Percentiles rank a stretch among this genome's conserved stretches.
Conservation (phyloP, 2,113 vertebrate genomes). For the Gallinago jamesoni region DNA sequence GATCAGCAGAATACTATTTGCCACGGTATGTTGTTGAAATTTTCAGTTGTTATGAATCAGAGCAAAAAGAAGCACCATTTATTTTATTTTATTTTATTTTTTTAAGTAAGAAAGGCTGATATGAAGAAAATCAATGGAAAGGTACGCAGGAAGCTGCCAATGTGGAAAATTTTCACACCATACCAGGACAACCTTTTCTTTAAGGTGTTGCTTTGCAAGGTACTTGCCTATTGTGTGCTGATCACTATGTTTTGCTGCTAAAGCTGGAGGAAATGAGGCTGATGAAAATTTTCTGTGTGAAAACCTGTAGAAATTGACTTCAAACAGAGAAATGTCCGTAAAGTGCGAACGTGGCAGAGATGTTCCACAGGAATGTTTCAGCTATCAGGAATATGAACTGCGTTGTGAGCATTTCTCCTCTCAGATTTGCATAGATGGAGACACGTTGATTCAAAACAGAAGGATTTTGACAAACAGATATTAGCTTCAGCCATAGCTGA, state of each 20-base stretch:
- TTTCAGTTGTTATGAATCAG: neutral
- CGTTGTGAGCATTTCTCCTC: neutral
- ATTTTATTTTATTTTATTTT: neutral
- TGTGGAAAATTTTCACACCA: neutral
- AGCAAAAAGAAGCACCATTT: neutral
- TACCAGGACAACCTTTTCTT: neutral
- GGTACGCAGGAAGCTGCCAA: neutral
- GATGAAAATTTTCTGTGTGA: neutral
- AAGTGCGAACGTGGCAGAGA: neutral
- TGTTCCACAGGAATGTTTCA: neutral
- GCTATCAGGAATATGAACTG: neutral
- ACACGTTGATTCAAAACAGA: slow-evolving; percentile 18
- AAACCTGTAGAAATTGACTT: neutral
- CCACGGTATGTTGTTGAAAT: neutral
- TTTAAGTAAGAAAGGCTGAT: neutral
- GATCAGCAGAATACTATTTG: neutral
- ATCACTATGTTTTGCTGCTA: neutral
- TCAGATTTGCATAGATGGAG: neutral
- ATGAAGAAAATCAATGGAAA: neutral
- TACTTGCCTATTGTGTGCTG: neutral
- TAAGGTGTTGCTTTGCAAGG: neutral
- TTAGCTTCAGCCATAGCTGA: slow-evolving; percentile 13
- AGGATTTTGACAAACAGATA: slow-evolving; percentile 35
- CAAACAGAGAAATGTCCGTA: neutral
- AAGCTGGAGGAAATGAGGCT: neutral